phyloP scores from a whole-genome alignment of 2,888 invertebrate species.

The Xestia rhomboidea region DNA sequence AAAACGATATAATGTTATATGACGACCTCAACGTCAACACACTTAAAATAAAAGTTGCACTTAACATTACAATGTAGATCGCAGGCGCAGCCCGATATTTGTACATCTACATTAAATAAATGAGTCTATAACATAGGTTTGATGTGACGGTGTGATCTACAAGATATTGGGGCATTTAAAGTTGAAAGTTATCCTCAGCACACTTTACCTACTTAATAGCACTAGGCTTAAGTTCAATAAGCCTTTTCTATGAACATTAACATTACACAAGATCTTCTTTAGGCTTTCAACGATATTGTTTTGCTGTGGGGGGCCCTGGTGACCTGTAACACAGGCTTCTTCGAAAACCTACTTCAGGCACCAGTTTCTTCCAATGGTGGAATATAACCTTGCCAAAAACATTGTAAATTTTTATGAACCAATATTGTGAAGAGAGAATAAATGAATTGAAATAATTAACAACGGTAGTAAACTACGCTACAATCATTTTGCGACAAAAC shows the following conservation, averaged over 20 bases:
- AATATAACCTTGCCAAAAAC: too few species aligned
- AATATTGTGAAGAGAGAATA: too few species aligned
- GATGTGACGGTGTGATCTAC: slow-evolving; percentile 44
- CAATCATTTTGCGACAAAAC: neutral
- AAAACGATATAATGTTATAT: neutral
- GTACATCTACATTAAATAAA: slow-evolving; percentile 63
- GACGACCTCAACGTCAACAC: neutral
- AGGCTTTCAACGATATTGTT: too few species aligned
- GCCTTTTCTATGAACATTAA: neutral
- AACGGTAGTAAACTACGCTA: neutral
- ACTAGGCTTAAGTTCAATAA: neutral
- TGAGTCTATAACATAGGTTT: slow-evolving; percentile 33
- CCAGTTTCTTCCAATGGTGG: too few species aligned
- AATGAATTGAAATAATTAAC: too few species aligned
- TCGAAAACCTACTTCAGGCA: too few species aligned
- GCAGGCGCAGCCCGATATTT: slow-evolving; percentile 62
- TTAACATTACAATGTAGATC: slow-evolving; percentile 47
- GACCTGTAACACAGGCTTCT: too few species aligned
- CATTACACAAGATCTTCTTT: too few species aligned
- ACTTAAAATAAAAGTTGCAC: slow-evolving; percentile 53
- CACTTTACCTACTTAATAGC: neutral
- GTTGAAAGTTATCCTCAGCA: neutral
- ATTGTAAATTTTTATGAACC: too few species aligned
- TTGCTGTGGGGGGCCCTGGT: too few species aligned
- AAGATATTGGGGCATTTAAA: neutral